Evolutionary conservation across 2,797 vertebrate species (phyloP).

Genomic region (Anguilla obscura): DNA sequence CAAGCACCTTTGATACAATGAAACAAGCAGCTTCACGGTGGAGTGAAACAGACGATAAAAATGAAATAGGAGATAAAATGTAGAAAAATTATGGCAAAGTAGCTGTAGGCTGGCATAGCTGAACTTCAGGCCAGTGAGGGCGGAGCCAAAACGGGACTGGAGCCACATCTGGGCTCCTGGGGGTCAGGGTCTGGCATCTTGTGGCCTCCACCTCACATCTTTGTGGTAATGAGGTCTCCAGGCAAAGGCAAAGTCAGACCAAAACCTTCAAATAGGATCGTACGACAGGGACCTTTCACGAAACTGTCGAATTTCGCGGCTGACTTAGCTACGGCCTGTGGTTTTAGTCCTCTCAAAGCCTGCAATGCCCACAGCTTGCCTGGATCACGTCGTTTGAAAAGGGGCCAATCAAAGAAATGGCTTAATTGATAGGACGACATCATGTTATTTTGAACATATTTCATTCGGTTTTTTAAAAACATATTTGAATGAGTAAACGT

Average conservation of each 20-base stretch:
- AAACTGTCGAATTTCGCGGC: not conserved
- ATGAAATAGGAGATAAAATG: not conserved
- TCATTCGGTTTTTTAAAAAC: too few relatives aligned
- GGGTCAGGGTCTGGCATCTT: not conserved
- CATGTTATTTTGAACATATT: not conserved
- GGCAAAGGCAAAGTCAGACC: constrained; percentile 29
- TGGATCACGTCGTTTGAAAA: not conserved
- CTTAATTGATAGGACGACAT: not conserved
- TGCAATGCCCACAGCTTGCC: not conserved
- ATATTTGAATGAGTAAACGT: constrained; percentile 36
- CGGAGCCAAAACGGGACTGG: not conserved
- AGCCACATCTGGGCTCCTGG: constrained; percentile 47
- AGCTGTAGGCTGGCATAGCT: constrained; percentile 20
- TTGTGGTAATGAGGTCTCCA: constrained; percentile 48
- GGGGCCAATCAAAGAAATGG: not conserved
- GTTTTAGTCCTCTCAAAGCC: not conserved
- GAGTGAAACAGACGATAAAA: not conserved
- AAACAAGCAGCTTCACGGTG: not conserved
- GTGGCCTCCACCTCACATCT: constrained; percentile 36
- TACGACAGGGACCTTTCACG: constrained; percentile 2
- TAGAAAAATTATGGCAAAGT: not conserved
- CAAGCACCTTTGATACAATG: not conserved
- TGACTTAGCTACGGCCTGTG: too few relatives aligned
- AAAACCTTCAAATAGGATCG: not conserved
- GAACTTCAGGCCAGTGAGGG: constrained; percentile 27